A percentile compares a stretch with the other conserved stretches of the same genome.
Evolutionary conservation across 2,797 vertebrate species (phyloP).

Genomic region (Sebastes iracundus): DNA sequence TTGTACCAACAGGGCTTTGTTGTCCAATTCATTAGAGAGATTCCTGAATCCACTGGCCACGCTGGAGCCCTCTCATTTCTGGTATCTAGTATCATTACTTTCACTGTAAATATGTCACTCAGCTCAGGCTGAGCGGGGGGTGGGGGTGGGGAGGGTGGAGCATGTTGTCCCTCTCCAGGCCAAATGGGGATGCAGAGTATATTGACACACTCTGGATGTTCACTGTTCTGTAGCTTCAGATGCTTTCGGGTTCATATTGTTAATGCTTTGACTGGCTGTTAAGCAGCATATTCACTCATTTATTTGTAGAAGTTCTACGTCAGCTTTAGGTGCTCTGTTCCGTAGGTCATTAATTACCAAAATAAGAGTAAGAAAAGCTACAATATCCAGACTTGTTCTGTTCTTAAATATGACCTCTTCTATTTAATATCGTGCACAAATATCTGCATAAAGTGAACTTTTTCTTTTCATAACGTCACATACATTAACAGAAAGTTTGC

Average conservation of each 20-base stretch:
- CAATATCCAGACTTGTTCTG: not conserved
- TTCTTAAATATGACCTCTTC: not conserved
- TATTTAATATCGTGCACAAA: not conserved
- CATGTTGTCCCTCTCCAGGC: constrained; percentile 69
- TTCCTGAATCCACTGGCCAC: constrained; percentile 85
- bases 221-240: constrained; percentile 49
- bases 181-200: constrained; percentile 73
- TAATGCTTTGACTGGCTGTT: constrained; percentile 42
- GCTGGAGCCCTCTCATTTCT: constrained; percentile 85
- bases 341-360: not conserved
- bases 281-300: constrained; percentile 24
- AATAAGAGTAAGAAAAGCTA: constrained; percentile 7
- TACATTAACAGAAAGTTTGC: not conserved
- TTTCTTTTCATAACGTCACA: not conserved
- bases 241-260: constrained; percentile 41
- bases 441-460: not conserved
- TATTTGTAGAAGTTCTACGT: not conserved
- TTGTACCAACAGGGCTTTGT: constrained; percentile 87
- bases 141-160: constrained; percentile 56
- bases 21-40: constrained; percentile 88
- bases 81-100: constrained; percentile 85
- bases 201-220: constrained; percentile 63
- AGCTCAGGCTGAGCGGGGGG: constrained; percentile 62
- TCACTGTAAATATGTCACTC: constrained; percentile 83
- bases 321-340: constrained; percentile 3